Percentiles rank a stretch among this genome's conserved stretches.
These are phyloP conservation scores for Lepilemur septentrionalis DNA, from an alignment of 2,797 vertebrate species.

Conservation along the genomic window DNA sequence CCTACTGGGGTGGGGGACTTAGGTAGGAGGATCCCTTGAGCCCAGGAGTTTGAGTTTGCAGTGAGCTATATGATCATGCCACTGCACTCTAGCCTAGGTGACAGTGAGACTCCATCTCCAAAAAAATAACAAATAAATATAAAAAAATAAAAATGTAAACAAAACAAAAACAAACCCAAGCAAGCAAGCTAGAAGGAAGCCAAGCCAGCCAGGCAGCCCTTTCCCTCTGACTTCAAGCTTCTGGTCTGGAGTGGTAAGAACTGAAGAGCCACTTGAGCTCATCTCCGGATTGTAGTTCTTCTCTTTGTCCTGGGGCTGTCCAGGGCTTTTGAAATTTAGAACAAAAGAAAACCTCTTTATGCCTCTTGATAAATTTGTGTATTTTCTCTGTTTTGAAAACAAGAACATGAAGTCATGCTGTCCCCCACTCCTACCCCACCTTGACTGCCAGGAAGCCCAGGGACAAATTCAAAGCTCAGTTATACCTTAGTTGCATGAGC, in stretches of 20 bases:
- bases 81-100: not conserved
- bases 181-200: not conserved
- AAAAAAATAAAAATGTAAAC: not conserved
- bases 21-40: not conserved
- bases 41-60: not conserved
- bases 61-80: not conserved
- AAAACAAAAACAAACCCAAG: too few species aligned
- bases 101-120: not conserved
- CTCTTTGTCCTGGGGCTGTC: not conserved
- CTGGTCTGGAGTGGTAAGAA: not conserved
- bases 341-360: not conserved
- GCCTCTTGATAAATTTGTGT: not conserved
- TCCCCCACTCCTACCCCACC: not conserved
- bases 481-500: not conserved
- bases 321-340: not conserved
- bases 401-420: not conserved
- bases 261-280: not conserved
- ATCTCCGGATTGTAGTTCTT: not conserved
- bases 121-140: not conserved
- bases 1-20: not conserved
- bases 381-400: constrained; percentile 12
- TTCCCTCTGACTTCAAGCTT: not conserved
- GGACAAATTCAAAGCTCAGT: not conserved
- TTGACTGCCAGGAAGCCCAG: not conserved
- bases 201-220: too few species aligned